phyloP scores from a whole-genome alignment of 2,797 vertebrate genomes.

The Heteromormyrus szaboi region DNA sequence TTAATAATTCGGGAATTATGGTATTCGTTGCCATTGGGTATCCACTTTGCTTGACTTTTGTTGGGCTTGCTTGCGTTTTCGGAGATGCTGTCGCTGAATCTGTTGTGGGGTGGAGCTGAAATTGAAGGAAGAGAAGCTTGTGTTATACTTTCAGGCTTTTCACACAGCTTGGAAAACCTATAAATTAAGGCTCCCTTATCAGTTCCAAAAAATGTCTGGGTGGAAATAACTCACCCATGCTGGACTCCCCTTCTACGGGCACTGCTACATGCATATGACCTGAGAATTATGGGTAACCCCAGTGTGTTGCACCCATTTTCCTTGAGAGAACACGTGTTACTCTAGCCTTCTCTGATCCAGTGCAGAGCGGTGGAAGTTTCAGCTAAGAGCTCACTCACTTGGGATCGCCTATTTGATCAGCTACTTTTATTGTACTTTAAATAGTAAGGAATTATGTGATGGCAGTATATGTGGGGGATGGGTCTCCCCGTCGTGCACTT shows the following conservation, averaged over 20 bases:
- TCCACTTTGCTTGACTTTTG: not conserved
- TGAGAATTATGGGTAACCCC: not conserved
- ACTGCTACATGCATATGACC: not conserved
- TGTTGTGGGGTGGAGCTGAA: not conserved
- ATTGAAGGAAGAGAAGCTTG: not conserved
- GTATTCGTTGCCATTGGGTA: not conserved
- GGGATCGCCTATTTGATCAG: not conserved
- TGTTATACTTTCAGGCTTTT: not conserved
- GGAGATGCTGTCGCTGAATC: not conserved
- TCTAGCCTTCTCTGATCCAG: not conserved
- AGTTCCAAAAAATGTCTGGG: not conserved
- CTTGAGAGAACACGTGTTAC: not conserved
- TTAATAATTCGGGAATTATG: not conserved
- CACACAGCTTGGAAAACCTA: not conserved
- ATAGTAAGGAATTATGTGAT: not conserved
- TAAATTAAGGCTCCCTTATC: not conserved
- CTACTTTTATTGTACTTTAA: not conserved
- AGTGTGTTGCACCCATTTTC: not conserved
- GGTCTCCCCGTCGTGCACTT: not conserved
- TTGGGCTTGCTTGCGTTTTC: not conserved
- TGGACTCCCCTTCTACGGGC: not conserved
- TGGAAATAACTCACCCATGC: not conserved
- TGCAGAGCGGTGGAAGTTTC: not conserved
- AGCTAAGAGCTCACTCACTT: not conserved
- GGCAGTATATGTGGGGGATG: not conserved